Evolutionary conservation across 2,888 invertebrate species (phyloP), one percentile per base, ranked within the genome.

Genomic region (Seira sanloemensis): DNA sequence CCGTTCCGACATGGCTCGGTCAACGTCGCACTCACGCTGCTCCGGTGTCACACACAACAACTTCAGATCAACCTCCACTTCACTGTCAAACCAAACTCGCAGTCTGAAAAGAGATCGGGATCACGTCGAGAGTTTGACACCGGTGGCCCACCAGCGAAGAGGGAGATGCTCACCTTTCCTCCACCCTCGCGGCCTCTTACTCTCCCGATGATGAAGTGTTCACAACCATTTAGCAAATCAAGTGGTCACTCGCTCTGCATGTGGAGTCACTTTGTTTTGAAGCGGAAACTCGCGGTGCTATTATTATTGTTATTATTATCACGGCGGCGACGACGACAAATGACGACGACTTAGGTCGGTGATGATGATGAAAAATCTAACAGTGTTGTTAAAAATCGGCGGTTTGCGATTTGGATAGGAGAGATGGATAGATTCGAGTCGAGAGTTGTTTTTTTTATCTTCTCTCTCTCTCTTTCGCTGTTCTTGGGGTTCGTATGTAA

Each of bases 1-100:
- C 76, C 87, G 85, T 86, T 86, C 86, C 87, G 88, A 83, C 87
- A 87, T 87, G 77, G 74, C 79, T 88, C 88, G 88, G 86, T 86
- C 58, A 37, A 26, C 68, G 72, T 84, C 88, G 88, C 78, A 66
- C 50, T 62, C 76, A 19, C 27, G 37, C 72, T 9, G 4, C 18
- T 23, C 23, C 66, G 24, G 23, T 66, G 66, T 24, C 66, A 24
- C 5, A 58, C n/a, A n/a, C 12, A 37, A 37, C 4, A 37, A 58
- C 58, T 58, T 58, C 37, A 37, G 37, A 37, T 37, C 5, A 12
- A 37, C n/a, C 58, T 58, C 2, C 9, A 12, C n/a, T 18, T 58
- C 58, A 58, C 58, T 58, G 58, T 58, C 58, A 58, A 58, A 58
- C n/a, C n/a, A n/a, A n/a, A n/a, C n/a, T n/a, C n/a, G n/a, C n/a